Conservation (phyloP, 2,797 vertebrate genomes). For the Gastrophryne carolinensis region DNA sequence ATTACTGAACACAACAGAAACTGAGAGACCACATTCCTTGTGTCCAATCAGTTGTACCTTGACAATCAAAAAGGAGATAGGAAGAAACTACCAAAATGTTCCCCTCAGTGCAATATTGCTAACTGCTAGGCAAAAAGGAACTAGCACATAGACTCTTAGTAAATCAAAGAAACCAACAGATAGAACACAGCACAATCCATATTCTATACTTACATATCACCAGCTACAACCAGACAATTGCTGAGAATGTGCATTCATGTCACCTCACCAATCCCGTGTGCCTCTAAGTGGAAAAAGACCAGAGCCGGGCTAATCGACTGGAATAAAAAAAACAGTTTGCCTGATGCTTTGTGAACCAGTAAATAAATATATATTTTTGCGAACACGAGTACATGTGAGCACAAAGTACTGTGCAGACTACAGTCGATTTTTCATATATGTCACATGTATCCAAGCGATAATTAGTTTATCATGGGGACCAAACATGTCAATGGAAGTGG, state of each 20-base stretch:
- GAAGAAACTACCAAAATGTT: neutral
- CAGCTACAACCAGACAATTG: constrained; percentile 41
- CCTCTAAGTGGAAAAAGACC: constrained; percentile 6
- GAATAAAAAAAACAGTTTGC: neutral
- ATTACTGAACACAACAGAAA: neutral
- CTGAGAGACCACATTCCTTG: neutral
- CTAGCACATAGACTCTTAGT: neutral
- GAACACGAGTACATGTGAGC: constrained; percentile 15
- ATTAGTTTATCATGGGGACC: constrained; percentile 5
- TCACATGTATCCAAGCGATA: neutral
- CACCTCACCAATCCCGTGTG: neutral
- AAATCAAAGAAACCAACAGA: neutral
- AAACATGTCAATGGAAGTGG: neutral
- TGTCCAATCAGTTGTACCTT: constrained; percentile 18
- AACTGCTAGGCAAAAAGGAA: neutral
- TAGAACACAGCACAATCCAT: constrained; percentile 43
- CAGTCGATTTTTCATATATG: neutral
- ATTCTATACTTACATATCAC: constrained; percentile 30
- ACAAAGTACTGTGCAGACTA: constrained; percentile 25
- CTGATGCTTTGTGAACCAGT: neutral
- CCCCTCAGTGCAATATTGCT: constrained; percentile 16
- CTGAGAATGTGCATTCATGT: neutral
- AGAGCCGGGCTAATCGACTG: constrained; percentile 18
- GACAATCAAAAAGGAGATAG: constrained; percentile 37
- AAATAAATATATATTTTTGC: constrained; percentile 1